phyloP scores from a whole-genome alignment of 2,888 invertebrate genomes.

The Galerucella pusilla region DNA sequence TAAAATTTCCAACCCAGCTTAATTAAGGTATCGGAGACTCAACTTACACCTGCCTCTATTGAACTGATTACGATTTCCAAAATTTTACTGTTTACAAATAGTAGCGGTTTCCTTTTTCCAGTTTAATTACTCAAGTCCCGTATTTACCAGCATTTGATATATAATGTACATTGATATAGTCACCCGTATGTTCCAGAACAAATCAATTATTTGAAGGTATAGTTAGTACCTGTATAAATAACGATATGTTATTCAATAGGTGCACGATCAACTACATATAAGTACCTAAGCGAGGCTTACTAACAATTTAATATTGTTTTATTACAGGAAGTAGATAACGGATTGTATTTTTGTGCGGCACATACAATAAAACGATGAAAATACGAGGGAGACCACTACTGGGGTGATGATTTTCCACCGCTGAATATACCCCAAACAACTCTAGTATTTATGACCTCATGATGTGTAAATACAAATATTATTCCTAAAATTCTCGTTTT shows the following conservation, averaged over 20 bases:
- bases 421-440: no score
- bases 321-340: slow-evolving; percentile 46
- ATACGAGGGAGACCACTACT: slow-evolving; percentile 16
- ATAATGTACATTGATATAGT: slow-evolving; percentile 8
- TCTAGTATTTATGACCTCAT: no score
- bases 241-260: slow-evolving; percentile 44
- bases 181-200: slow-evolving; percentile 18
- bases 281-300: slow-evolving; percentile 39
- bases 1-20: no score
- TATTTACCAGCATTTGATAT: slow-evolving; percentile 7
- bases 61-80: not conserved
- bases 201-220: slow-evolving; percentile 9
- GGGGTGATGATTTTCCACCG: not conserved
- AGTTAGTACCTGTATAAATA: slow-evolving; percentile 34
- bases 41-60: not conserved
- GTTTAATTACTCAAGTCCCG: not conserved
- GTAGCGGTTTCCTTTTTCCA: not conserved
- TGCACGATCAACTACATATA: slow-evolving; percentile 37
- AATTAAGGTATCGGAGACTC: no score
- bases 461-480: no score
- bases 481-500: no score
- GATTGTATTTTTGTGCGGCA: slow-evolving; percentile 19
- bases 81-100: slow-evolving; percentile 9
- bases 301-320: slow-evolving; percentile 44
- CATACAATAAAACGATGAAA: not conserved